A percentile compares a stretch with the other conserved stretches of the same genome.
Evolutionary conservation across 2,888 invertebrate species (phyloP).

Genomic region (Trissoscelio sp.): DNA sequence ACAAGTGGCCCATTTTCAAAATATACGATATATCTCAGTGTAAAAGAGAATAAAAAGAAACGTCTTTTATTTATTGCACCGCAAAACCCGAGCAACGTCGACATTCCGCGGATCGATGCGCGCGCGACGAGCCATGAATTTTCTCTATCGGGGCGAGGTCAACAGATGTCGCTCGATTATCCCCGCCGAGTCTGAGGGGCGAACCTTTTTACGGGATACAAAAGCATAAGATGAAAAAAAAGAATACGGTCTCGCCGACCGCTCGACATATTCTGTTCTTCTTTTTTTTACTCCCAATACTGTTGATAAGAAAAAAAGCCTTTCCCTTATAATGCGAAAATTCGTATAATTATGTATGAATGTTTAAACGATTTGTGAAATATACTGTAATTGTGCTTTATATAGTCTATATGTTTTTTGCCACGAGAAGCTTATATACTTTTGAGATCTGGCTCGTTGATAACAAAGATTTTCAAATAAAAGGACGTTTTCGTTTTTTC

Average conservation of each 20-base stretch:
- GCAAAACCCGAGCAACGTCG: conserved; percentile 22
- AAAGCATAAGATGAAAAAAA: conserved; percentile 40
- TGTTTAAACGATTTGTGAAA: conserved; percentile 84
- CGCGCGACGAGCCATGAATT: conserved; percentile 37
- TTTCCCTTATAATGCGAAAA: conserved; percentile 77
- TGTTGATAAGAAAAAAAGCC: conserved; percentile 76
- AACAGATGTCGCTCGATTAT: conserved; percentile 25
- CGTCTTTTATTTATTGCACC: conserved; percentile 49
- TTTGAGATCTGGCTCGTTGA: conserved; percentile 64
- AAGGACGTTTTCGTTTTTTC: conserved; percentile 58
- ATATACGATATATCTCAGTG: conserved; percentile 54
- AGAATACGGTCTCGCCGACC: conserved; percentile 38
- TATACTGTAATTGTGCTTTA: conserved; percentile 85
- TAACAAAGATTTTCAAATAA: conserved; percentile 57
- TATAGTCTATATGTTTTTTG: conserved; percentile 73
- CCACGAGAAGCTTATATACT: conserved; percentile 66
- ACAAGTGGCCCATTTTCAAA: conserved; percentile 9
- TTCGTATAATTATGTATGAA: conserved; percentile 83
- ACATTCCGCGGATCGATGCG: conserved; percentile 46
- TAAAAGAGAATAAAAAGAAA: conserved; percentile 44
- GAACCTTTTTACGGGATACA: conserved; percentile 46
- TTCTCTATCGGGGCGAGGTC: conserved; percentile 15
- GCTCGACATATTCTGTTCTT: conserved; percentile 40
- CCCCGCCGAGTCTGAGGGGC: conserved; percentile 24
- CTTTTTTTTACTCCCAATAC: conserved; percentile 61